Evolutionary conservation across 2,113 vertebrate genomes (phyloP).

Genomic region (Oryzias woworae): DNA sequence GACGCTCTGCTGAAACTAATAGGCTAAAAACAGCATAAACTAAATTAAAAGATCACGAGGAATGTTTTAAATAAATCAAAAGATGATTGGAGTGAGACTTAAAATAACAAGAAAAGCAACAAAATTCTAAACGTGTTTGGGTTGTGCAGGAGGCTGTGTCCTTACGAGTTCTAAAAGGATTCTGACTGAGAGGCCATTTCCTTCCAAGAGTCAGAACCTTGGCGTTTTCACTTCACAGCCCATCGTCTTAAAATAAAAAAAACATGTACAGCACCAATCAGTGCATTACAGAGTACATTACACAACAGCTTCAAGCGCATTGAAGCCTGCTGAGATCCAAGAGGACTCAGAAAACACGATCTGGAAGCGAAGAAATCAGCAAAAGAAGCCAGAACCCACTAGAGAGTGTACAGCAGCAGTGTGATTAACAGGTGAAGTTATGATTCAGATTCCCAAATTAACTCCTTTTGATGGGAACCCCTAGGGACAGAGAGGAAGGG

Average conservation of each 20-base stretch:
- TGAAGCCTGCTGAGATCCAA: slow-evolving; percentile 33
- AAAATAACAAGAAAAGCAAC: background rate
- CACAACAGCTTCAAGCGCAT: slow-evolving; percentile 33
- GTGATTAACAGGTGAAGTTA: slow-evolving; percentile 62
- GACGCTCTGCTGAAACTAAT: too few relatives aligned
- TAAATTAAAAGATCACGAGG: too few relatives aligned
- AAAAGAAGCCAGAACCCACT: slow-evolving; percentile 37
- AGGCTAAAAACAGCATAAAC: too few relatives aligned
- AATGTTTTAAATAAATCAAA: too few relatives aligned
- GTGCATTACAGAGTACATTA: slow-evolving; percentile 41
- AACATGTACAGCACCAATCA: slow-evolving; percentile 38
- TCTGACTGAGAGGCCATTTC: slow-evolving; percentile 20
- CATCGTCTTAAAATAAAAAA: slow-evolving; percentile 21
- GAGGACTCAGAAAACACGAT: slow-evolving; percentile 25
- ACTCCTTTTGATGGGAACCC: slow-evolving; percentile 38
- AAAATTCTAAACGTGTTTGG: background rate
- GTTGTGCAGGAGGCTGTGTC: rapidly evolving
- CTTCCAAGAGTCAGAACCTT: slow-evolving; percentile 5
- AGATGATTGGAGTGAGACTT: too few relatives aligned
- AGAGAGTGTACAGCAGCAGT: slow-evolving; percentile 10
- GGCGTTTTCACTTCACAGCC: slow-evolving; percentile 2
- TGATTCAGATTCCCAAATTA: slow-evolving; percentile 64
- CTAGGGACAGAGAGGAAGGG: slow-evolving; percentile 16
- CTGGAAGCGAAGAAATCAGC: slow-evolving; percentile 41
- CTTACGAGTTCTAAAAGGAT: background rate